Evolutionary conservation across 1,140 invertebrate genomes (phyloP), one percentile per base, ranked within the genome.

Genomic region (Euwallacea similis): DNA sequence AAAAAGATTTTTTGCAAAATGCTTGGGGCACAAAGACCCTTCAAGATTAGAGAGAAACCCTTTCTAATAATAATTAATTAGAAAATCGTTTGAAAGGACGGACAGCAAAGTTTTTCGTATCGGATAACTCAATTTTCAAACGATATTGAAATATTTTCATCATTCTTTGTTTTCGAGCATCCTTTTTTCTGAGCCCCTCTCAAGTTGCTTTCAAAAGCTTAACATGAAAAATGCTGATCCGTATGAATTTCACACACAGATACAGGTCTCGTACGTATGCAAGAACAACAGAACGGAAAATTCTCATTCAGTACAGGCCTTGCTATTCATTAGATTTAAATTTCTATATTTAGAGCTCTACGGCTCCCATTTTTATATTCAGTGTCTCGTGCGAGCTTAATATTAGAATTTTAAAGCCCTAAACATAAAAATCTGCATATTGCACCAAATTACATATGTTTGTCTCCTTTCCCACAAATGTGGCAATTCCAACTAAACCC

Each of bases 331-430:
- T 58, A 58, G 55, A 16, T 33, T 33, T 33, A 58, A 58, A 16
- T 58, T 15, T 58, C 55, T 58, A 41, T 58, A 58, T 58, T 58
- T 58, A 16, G 21, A 58, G 55, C 16, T 58, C n/a, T n/a, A 58
- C n/a, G 13, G 46, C 2, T 11, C 55, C 55, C 55, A 7, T 16
- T 58, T 58, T 58, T 58, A 41, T 58, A 41, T 58, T 7, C 55
- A 15, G 21, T 15, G 13, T 58, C 55, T n/a, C 21, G 55, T n/a
- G 7, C 55, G 55, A 58, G 55, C 21, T 58, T 58, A 58, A 58
- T 58, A 58, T 58, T 33, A 58, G 55, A 10, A 58, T 33, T 15
- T 58, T 33, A 58, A 21, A 41, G 55, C 55, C 10, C n/a, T 58
- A 58, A 58, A 58, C 55, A 16, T 58, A 21, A 21, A 58, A 58